These are phyloP conservation scores for Oreochromis grahami DNA, from an alignment of 2,797 vertebrate genomes.

Conservation along the genomic window DNA sequence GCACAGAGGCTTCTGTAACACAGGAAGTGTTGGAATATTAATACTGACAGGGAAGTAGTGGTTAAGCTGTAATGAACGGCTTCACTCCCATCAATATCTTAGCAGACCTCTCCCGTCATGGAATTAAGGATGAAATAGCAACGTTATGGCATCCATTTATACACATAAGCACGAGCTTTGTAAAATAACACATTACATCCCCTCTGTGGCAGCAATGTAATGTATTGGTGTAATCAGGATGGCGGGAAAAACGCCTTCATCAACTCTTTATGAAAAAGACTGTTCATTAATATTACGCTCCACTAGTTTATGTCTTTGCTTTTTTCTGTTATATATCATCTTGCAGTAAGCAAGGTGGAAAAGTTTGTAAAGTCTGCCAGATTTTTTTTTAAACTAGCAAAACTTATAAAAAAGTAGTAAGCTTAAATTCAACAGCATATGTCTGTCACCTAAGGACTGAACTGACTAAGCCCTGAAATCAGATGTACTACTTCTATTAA, in stretches of 20 bases:
- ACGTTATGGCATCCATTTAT: background rate
- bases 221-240: conserved; percentile 23
- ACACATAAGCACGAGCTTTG: background rate
- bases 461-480: background rate
- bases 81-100: background rate
- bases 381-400: background rate
- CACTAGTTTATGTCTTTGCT: background rate
- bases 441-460: background rate
- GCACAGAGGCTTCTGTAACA: background rate
- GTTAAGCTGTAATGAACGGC: background rate
- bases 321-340: background rate
- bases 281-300: background rate
- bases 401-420: background rate
- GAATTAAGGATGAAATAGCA: background rate
- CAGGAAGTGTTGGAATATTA: conserved; percentile 25
- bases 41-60: conserved; percentile 4
- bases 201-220: background rate
- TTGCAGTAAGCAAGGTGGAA: background rate
- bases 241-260: conserved; percentile 5
- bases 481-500: accelerated
- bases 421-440: background rate
- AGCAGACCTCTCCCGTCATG: background rate
- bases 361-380: background rate
- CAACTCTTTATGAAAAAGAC: conserved; percentile 5
- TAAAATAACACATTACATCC: conserved; percentile 14